A percentile compares a stretch with the other conserved stretches of the same genome.
Evolutionary conservation across 2,888 invertebrate species (phyloP).

Genomic region (Chrysomela aeneicollis): DNA sequence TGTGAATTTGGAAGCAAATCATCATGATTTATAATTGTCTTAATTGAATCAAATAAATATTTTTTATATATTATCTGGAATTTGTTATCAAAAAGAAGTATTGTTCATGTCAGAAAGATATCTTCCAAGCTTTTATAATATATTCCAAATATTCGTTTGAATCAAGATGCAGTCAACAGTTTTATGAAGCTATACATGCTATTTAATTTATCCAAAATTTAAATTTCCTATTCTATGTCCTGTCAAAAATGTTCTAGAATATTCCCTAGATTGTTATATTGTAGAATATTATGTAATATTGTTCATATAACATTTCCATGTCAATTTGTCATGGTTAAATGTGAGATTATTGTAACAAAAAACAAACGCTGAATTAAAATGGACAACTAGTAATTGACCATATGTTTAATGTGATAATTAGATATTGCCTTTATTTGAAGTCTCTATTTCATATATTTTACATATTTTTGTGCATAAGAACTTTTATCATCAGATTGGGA

Average conservation of each 20-base stretch:
- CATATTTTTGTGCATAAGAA: neutral
- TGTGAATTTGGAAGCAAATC: conserved; percentile 4
- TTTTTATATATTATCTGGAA: neutral
- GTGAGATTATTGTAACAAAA: neutral
- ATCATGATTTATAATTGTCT: neutral
- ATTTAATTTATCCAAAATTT: conserved; percentile 24
- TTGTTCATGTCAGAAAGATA: no score
- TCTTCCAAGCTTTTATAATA: neutral
- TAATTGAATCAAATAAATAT: neutral
- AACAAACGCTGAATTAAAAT: neutral
- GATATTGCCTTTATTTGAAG: neutral
- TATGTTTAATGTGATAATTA: neutral
- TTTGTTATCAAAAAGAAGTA: neutral
- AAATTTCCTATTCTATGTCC: conserved; percentile 33
- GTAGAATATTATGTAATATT: conserved; percentile 23
- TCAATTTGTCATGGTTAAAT: neutral
- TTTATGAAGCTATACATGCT: conserved; percentile 22
- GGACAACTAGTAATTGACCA: neutral
- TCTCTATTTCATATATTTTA: neutral
- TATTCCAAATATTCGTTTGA: neutral
- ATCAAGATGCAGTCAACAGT: neutral
- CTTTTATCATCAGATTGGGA: neutral
- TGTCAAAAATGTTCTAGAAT: conserved; percentile 43
- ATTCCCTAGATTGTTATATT: conserved; percentile 34
- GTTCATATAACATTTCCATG: conserved; percentile 8